Conservation (phyloP, 2,797 vertebrate genomes). For the Alauda arvensis region DNA sequence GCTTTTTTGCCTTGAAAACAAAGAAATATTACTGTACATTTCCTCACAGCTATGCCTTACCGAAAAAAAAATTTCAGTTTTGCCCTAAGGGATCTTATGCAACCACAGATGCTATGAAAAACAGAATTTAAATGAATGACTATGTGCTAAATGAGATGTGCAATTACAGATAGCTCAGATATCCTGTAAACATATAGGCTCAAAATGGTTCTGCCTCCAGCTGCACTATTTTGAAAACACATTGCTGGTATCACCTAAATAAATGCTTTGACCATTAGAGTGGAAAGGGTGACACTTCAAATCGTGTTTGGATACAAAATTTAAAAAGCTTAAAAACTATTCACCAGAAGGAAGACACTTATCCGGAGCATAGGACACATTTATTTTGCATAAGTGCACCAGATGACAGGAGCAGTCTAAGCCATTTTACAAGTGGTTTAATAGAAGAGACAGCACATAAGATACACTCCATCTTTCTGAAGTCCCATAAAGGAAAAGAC, state of each 20-base stretch:
- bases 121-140: constrained; percentile 42
- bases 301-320: constrained; percentile 34
- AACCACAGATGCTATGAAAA: background rate
- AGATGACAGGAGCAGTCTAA: constrained; percentile 46
- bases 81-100: background rate
- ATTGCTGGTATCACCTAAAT: constrained; percentile 45
- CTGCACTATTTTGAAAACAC: constrained; percentile 56
- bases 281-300: constrained; percentile 41
- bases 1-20: background rate
- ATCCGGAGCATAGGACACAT: constrained; percentile 38
- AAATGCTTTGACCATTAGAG: constrained; percentile 50
- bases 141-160: constrained; percentile 43
- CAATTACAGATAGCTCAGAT: constrained; percentile 45
- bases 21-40: background rate
- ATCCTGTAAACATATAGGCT: constrained; percentile 46
- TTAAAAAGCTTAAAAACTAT: constrained; percentile 40
- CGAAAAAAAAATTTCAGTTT: background rate
- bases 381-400: constrained; percentile 57
- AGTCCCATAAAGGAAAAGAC: constrained; percentile 36
- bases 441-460: constrained; percentile 26
- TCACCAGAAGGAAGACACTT: constrained; percentile 46
- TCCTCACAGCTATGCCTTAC: background rate
- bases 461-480: constrained; percentile 40
- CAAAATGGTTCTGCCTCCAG: constrained; percentile 29
- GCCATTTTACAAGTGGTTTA: constrained; percentile 43